A percentile compares a stretch with the other conserved stretches of the same genome.
These are phyloP conservation scores for Ascidia mentula DNA, from an alignment of 23 tunicate genomes.

Conservation along the genomic window DNA sequence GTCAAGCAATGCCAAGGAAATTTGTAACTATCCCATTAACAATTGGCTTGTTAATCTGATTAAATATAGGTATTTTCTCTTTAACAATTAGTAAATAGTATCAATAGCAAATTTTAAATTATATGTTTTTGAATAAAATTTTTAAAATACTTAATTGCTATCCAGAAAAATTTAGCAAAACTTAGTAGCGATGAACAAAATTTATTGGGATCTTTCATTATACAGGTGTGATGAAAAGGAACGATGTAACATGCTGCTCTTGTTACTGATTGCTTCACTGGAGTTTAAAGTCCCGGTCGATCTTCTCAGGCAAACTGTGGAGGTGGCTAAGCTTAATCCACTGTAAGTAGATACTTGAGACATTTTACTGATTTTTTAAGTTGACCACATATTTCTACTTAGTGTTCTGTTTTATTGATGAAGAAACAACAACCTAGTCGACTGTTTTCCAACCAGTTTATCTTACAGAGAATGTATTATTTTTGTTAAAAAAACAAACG, in stretches of 20 bases:
- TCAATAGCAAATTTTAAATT: too few species aligned
- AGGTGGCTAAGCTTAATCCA: constrained; percentile 45
- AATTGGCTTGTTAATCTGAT: background rate
- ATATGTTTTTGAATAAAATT: too few species aligned
- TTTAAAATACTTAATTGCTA: too few species aligned
- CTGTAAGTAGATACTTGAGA: constrained; percentile 38
- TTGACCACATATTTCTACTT: background rate
- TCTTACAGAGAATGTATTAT: too few species aligned
- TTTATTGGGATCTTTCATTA: background rate
- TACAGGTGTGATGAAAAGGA: constrained; percentile 58
- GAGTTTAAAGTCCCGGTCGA: constrained; percentile 60
- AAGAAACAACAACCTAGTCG: background rate
- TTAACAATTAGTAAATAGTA: background rate
- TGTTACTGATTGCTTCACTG: constrained; percentile 59
- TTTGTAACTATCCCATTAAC: background rate
- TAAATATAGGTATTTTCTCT: background rate
- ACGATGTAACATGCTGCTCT: constrained; percentile 73
- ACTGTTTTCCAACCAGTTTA: background rate
- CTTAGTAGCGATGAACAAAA: too few species aligned
- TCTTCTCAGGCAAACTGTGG: constrained; percentile 42
- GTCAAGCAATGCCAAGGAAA: background rate
- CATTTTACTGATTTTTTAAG: background rate
- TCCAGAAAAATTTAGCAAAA: too few species aligned
- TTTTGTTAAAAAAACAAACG: too few species aligned
- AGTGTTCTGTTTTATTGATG: background rate